Evolutionary conservation across 1,140 invertebrate genomes (phyloP).

Genomic region (Neodiprion lecontei): DNA sequence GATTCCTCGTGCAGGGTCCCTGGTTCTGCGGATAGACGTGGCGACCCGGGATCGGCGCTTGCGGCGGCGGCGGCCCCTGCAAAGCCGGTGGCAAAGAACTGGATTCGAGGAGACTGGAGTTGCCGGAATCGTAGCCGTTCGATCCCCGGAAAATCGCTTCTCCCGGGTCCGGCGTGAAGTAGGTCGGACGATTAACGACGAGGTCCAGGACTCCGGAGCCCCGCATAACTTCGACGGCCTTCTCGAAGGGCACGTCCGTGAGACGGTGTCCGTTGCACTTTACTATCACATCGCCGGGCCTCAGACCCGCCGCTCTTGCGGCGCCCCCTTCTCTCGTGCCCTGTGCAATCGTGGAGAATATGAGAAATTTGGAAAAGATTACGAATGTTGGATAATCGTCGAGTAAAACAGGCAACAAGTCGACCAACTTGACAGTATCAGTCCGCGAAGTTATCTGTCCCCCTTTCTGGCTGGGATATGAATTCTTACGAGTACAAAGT

Average conservation of each 20-base stretch:
- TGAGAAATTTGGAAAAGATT: too few relatives aligned
- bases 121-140: slow-evolving; percentile 57
- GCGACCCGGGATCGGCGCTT: slow-evolving; percentile 34
- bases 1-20: slow-evolving; percentile 30
- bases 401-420: too few relatives aligned
- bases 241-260: slow-evolving; percentile 55
- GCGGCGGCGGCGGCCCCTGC: slow-evolving; percentile 19
- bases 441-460: too few relatives aligned
- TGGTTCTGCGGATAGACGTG: slow-evolving; percentile 41
- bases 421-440: too few relatives aligned
- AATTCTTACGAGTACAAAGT: too few relatives aligned
- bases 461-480: too few relatives aligned
- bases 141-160: slow-evolving; percentile 53
- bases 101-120: slow-evolving; percentile 47
- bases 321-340: slow-evolving; percentile 90
- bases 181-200: slow-evolving; percentile 51
- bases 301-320: slow-evolving; percentile 83
- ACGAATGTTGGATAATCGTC: too few relatives aligned
- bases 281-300: slow-evolving; percentile 91
- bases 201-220: slow-evolving; percentile 52
- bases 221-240: slow-evolving; percentile 57
- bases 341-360: slow-evolving; percentile 56
- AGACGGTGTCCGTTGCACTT: slow-evolving; percentile 80
- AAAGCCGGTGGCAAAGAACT: slow-evolving; percentile 45
- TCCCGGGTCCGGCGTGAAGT: slow-evolving; percentile 44